These are phyloP conservation scores for Erythrolamprus reginae DNA, from an alignment of 2,113 vertebrate genomes.

Conservation along the genomic window DNA sequence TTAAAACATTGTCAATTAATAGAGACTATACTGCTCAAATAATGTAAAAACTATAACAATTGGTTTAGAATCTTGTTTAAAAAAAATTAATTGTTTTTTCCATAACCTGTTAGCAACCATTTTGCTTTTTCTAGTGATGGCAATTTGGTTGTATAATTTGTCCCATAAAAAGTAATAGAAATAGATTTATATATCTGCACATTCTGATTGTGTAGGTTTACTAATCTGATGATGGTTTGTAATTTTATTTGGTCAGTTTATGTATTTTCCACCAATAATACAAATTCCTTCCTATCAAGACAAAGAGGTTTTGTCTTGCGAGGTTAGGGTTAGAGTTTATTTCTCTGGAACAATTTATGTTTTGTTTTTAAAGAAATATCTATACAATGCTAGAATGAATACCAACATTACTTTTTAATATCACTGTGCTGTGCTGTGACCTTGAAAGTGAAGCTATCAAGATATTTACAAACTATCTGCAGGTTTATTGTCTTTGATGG, in stretches of 20 bases:
- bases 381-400: neutral
- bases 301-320: neutral
- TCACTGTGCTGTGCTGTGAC: neutral
- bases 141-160: neutral
- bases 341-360: neutral
- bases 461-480: neutral
- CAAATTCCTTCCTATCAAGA: neutral
- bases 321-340: neutral
- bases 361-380: neutral
- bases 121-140: neutral
- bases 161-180: neutral
- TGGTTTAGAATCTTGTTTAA: neutral
- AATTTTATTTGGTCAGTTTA: neutral
- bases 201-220: neutral
- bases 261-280: neutral
- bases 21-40: neutral
- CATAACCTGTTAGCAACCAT: neutral
- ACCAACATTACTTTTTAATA: neutral
- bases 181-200: neutral
- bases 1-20: neutral
- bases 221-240: neutral
- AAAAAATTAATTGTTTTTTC: neutral
- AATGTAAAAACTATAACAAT: neutral
- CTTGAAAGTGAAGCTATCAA: neutral
- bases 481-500: neutral